Percentiles rank a stretch among this genome's conserved stretches.
These are phyloP conservation scores for Hetaerina titia DNA, from an alignment of 2,888 invertebrate genomes.

Conservation along the genomic window DNA sequence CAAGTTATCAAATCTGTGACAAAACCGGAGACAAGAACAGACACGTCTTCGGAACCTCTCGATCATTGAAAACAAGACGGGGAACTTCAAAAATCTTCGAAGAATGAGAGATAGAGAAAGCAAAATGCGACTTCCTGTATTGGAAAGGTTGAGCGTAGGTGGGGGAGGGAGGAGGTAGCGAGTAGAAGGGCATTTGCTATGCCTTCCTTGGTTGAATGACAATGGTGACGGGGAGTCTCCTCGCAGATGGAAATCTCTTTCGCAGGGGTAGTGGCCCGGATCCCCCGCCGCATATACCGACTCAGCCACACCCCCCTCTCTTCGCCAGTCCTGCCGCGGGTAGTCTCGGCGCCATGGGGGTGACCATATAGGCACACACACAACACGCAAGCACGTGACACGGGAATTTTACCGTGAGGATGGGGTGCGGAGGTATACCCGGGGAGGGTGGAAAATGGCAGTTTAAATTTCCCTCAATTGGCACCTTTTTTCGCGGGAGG, in stretches of 20 bases:
- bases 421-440: too few species aligned
- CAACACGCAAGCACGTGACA: neutral
- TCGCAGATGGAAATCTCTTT: neutral
- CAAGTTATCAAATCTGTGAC: neutral
- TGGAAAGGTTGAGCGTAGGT: neutral
- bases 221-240: neutral
- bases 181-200: neutral
- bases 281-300: neutral
- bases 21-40: neutral
- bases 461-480: neutral
- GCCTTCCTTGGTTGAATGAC: neutral
- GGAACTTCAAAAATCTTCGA: neutral
- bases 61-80: neutral
- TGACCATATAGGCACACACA: neutral
- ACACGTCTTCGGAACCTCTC: neutral
- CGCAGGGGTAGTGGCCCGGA: neutral
- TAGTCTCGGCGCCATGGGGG: neutral
- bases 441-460: neutral
- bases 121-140: neutral
- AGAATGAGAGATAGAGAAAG: neutral
- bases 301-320: neutral
- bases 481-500: neutral
- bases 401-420: neutral
- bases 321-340: neutral
- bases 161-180: neutral